Conservation (phyloP, 23 tunicate genomes). For the Ascidia mentula region DNA sequence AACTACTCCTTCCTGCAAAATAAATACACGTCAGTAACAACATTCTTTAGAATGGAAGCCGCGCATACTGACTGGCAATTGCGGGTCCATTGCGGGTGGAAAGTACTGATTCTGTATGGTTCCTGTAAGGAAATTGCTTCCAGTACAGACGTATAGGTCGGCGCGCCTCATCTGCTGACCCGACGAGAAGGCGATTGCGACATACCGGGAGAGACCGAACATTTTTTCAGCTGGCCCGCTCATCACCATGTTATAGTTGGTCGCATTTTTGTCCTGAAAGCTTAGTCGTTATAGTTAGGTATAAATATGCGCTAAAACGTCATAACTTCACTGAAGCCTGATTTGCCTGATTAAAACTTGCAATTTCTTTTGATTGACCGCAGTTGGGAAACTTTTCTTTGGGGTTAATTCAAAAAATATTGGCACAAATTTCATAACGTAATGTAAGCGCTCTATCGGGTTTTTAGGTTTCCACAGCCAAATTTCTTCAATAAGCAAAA, state of each 20-base stretch:
- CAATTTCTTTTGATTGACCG: no score
- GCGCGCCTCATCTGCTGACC: conserved; percentile 38
- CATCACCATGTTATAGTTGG: conserved; percentile 30
- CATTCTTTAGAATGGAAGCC: not conserved
- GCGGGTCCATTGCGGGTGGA: conserved; percentile 3
- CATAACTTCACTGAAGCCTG: no score
- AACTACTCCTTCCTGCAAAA: not conserved
- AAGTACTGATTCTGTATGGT: conserved; percentile 12
- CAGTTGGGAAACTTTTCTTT: no score
- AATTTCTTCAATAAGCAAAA: no score
- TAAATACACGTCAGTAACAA: not conserved
- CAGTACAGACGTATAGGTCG: conserved; percentile 68
- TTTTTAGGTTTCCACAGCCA: no score
- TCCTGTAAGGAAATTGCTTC: conserved; percentile 34
- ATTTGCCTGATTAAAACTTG: no score
- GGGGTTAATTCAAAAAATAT: no score
- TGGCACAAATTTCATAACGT: no score
- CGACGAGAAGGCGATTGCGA: conserved; percentile 45
- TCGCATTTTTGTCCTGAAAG: not conserved
- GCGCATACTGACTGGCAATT: conserved; percentile 17
- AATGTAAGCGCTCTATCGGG: no score
- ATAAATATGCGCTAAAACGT: no score
- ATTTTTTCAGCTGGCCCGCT: conserved; percentile 55
- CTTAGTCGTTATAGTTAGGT: no score
- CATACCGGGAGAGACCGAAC: conserved; percentile 4